Percentiles rank a stretch among this genome's conserved stretches.
These are phyloP conservation scores for Spizella passerina DNA, from an alignment of 2,797 vertebrate species.

Conservation along the genomic window DNA sequence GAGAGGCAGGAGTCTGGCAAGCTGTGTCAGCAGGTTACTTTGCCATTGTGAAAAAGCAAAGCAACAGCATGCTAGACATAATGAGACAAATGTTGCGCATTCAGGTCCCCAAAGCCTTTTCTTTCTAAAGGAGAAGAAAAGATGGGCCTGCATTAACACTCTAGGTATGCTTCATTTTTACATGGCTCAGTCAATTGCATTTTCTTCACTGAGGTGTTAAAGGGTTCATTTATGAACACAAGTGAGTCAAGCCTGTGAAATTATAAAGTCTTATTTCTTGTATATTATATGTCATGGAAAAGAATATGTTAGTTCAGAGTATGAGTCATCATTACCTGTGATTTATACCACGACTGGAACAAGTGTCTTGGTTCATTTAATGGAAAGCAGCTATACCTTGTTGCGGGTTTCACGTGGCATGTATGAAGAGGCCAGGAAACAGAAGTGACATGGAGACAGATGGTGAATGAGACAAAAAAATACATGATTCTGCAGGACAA, in stretches of 20 bases:
- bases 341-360: background rate
- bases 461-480: background rate
- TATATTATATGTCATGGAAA: background rate
- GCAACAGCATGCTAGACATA: slow-evolving; percentile 5
- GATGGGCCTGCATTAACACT: background rate
- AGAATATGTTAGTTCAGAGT: background rate
- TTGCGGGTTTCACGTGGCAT: background rate
- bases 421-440: background rate
- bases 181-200: background rate
- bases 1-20: slow-evolving; percentile 35
- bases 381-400: background rate
- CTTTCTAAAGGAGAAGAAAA: slow-evolving; percentile 31
- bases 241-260: background rate
- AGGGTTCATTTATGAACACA: background rate
- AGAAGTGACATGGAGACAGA: background rate
- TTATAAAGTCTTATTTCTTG: background rate
- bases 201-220: background rate
- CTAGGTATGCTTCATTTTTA: background rate
- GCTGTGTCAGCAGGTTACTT: slow-evolving; percentile 52
- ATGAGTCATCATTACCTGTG: background rate
- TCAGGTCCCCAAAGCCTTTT: background rate
- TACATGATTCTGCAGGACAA: background rate
- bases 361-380: background rate
- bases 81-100: slow-evolving; percentile 15
- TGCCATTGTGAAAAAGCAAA: slow-evolving; percentile 26